Percentiles rank a stretch among this genome's conserved stretches.
Evolutionary conservation across 2,113 vertebrate species (phyloP).

Genomic region (Nothoprocta pentlandii): DNA sequence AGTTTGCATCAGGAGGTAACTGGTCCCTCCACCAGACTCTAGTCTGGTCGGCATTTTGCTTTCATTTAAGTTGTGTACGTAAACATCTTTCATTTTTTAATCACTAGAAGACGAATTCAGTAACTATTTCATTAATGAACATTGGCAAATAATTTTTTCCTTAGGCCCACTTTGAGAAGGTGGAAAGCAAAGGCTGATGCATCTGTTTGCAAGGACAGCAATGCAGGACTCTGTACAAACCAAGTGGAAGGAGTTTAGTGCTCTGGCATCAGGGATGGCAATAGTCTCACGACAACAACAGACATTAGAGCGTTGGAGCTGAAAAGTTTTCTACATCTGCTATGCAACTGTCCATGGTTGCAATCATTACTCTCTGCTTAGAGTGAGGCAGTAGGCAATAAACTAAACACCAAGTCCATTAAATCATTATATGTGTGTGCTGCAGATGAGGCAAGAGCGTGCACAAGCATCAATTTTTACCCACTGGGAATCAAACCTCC

Average conservation of each 20-base stretch:
- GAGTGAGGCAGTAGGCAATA: background rate
- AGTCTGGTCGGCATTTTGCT: slow-evolving; percentile 55
- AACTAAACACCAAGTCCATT: slow-evolving; percentile 31
- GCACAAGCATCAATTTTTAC: background rate
- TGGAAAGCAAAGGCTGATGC: background rate
- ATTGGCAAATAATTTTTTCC: slow-evolving; percentile 45
- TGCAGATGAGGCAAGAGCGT: background rate
- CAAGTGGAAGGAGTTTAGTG: slow-evolving; percentile 18
- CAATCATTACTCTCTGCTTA: slow-evolving; percentile 10
- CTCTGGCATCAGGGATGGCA: background rate
- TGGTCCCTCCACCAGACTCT: slow-evolving; percentile 40
- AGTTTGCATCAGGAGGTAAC: slow-evolving; percentile 61
- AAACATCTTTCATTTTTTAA: slow-evolving; percentile 66
- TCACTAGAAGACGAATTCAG: slow-evolving; percentile 56
- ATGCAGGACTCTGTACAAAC: background rate
- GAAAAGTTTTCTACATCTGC: slow-evolving; percentile 36
- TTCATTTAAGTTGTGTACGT: slow-evolving; percentile 48
- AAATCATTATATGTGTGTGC: background rate
- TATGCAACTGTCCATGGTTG: background rate
- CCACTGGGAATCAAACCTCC: background rate
- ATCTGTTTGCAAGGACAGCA: background rate
- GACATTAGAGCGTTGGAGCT: slow-evolving; percentile 20
- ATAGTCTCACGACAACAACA: background rate
- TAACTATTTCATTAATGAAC: slow-evolving; percentile 60
- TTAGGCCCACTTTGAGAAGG: background rate